These are phyloP conservation scores for Cranoglanis bouderius DNA, from an alignment of 2,113 vertebrate species.

Conservation along the genomic window DNA sequence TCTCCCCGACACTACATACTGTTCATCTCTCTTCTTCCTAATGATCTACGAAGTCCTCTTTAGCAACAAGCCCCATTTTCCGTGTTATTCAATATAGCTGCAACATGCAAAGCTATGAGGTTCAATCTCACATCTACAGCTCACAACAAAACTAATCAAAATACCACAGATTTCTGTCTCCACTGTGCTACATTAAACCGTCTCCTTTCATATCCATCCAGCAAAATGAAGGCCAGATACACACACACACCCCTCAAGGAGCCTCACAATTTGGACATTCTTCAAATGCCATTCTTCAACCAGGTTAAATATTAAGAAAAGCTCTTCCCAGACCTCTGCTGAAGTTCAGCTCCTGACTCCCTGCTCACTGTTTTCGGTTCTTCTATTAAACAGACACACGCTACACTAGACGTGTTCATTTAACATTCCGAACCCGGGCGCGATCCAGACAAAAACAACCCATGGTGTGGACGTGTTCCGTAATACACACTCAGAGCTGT, in stretches of 20 bases:
- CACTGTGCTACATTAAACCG: background rate
- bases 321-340: background rate
- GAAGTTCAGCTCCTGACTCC: background rate
- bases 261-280: conserved; percentile 1
- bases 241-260: background rate
- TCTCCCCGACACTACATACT: background rate
- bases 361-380: background rate
- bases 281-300: conserved; percentile 13
- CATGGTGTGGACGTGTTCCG: background rate
- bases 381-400: background rate
- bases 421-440: background rate
- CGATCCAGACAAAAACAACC: conserved; percentile 1
- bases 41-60: background rate
- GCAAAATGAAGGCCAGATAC: background rate
- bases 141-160: background rate
- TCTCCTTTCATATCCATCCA: background rate
- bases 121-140: background rate
- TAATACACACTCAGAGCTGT: background rate
- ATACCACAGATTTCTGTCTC: background rate
- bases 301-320: conserved; percentile 10
- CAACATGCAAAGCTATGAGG: background rate
- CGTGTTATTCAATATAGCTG: background rate
- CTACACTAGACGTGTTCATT: background rate
- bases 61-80: background rate
- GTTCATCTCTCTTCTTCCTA: background rate